Percentiles rank a stretch among this genome's conserved stretches.
These are phyloP conservation scores for Eupithecia subumbrata DNA, from an alignment of 2,888 invertebrate genomes.

Conservation along the genomic window DNA sequence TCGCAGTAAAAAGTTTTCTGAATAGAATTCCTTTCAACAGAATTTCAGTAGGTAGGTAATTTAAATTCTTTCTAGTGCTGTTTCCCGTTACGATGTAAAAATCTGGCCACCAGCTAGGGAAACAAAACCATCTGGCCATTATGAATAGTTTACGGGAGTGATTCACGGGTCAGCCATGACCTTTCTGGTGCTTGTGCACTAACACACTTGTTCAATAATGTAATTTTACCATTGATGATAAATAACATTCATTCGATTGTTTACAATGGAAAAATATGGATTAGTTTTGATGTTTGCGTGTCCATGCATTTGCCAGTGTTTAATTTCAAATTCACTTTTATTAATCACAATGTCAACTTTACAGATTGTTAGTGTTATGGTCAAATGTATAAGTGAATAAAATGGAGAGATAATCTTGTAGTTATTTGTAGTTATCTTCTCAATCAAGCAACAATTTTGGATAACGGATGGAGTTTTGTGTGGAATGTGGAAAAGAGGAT, in stretches of 20 bases:
- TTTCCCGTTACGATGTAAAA: not conserved
- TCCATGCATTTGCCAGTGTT: not conserved
- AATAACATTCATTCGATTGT: conserved; percentile 12
- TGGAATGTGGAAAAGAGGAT: not conserved
- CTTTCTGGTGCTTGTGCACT: conserved; percentile 21
- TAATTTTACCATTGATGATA: not conserved
- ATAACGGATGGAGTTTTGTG: not conserved
- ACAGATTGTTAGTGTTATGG: not conserved
- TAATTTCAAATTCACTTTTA: too few species aligned
- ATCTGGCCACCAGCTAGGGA: conserved; percentile 26
- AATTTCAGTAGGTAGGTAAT: not conserved
- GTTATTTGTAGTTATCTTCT: too few species aligned
- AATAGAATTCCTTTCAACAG: conserved; percentile 1
- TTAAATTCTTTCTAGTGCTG: not conserved
- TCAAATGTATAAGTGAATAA: not conserved
- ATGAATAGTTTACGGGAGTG: conserved; percentile 27
- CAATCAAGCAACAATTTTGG: not conserved
- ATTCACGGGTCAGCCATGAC: conserved; percentile 30
- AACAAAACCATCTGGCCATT: conserved; percentile 20
- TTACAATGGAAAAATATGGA: not conserved
- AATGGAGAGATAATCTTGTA: not conserved
- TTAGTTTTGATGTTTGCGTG: not conserved
- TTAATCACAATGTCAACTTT: too few species aligned
- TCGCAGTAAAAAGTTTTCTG: not conserved
- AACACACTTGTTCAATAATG: conserved; percentile 2